Evolutionary conservation across 2,113 vertebrate genomes (phyloP), one percentile per base, ranked within the genome.

Genomic region (Tragelaphus imberbis): DNA sequence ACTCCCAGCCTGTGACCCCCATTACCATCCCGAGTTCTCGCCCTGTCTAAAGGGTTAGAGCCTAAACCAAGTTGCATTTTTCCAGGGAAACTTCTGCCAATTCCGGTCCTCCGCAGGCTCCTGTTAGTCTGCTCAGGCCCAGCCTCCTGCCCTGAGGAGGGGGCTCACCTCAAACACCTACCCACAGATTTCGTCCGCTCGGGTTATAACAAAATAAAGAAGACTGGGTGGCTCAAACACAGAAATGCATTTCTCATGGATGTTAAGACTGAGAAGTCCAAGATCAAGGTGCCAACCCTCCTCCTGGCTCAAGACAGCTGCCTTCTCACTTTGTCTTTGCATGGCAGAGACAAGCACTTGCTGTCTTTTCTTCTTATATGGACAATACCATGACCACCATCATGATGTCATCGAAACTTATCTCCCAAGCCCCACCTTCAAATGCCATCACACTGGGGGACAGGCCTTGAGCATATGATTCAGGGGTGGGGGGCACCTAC

Each of bases 91-190:
- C 1, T 5, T 30, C 5, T 71, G 2, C 40, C 1, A 51, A 28
- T 19, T 19, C 5, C 11, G 1, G 15, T 40, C 55, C 10, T 80
- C 23, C 17, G 0, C 9, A 28, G 7, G 25, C 7, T 53, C 15
- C 44, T 14, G 0, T 14, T 33, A 56, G 53, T 77, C 47, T 14
- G 2, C 19, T 84, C 47, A 5, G 61, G 7, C 15, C 49, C 5
- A 27, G 61, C 30, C 28, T 9, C 23, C 53, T 30, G 33, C 33
- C 58, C 33, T 1, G 8, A 40, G 16, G 10, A 79, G 17, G 4
- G 40, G 4, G 47, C 6, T 63, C 63, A 12, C 4, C 13, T 63
- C 63, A 55, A 23, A 12, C 7, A 17, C 13, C 17, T 2, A 30
- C 9, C 12, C 59, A 19, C 19, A 3, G 19, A 16, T 36, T 71